phyloP scores from a whole-genome alignment of 2,888 invertebrate genomes.

The Hedya salicella region DNA sequence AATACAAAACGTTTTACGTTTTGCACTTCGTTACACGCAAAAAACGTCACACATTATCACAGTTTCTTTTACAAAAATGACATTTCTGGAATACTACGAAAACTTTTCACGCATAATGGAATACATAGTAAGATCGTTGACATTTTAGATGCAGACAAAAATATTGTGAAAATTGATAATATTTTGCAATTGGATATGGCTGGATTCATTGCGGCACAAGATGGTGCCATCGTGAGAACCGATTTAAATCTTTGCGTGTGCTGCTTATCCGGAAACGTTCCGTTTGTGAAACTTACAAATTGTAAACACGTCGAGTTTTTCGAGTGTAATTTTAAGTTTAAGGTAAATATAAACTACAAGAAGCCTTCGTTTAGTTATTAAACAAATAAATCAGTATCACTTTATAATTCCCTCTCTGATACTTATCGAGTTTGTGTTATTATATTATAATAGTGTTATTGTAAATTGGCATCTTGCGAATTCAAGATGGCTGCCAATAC shows the following conservation, averaged over 20 bases:
- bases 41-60: background rate
- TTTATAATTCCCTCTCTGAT: conserved; percentile 16
- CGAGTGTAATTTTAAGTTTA: conserved; percentile 51
- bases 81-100: background rate
- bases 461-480: conserved; percentile 57
- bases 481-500: conserved; percentile 54
- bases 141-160: background rate
- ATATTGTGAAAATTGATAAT: conserved; percentile 45
- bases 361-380: conserved; percentile 19
- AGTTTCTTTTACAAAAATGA: background rate
- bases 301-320: conserved; percentile 64
- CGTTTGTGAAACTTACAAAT: conserved; percentile 53
- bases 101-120: conserved; percentile 8
- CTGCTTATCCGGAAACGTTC: conserved; percentile 56
- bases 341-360: conserved; percentile 53
- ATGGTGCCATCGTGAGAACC: background rate
- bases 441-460: conserved; percentile 50
- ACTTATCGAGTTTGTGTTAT: conserved; percentile 12
- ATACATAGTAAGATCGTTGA: background rate
- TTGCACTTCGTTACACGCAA: conserved; percentile 10
- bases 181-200: conserved; percentile 43
- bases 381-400: conserved; percentile 11
- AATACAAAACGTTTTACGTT: conserved; percentile 8
- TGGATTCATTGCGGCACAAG: conserved; percentile 26
- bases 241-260: conserved; percentile 55